Evolutionary conservation across 2,888 invertebrate species (phyloP).

Genomic region (Odontocerum albicorne): DNA sequence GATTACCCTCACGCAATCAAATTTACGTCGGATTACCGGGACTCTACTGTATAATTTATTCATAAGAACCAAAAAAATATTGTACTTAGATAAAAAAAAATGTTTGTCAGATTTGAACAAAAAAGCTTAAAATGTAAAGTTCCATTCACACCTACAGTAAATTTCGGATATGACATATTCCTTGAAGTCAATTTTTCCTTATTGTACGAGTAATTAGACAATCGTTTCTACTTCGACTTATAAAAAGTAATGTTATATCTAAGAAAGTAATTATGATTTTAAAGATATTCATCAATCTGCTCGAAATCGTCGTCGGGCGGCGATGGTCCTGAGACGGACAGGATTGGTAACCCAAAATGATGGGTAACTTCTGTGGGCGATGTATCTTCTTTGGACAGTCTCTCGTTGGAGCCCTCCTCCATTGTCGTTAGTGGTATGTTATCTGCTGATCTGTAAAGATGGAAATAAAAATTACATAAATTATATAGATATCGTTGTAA

Average conservation of each 20-base stretch:
- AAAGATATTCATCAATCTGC: slow-evolving; percentile 65
- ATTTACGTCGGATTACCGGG: too few species aligned
- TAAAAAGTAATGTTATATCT: neutral
- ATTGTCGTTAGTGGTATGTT: slow-evolving; percentile 54
- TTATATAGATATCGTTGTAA: neutral
- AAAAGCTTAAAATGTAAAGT: too few species aligned
- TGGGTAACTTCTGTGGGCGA: slow-evolving; percentile 54
- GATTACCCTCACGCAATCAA: too few species aligned
- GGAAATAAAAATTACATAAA: slow-evolving; percentile 2
- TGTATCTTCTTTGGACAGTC: slow-evolving; percentile 56
- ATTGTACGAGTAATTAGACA: neutral
- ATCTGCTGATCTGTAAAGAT: slow-evolving; percentile 50
- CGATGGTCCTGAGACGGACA: slow-evolving; percentile 79
- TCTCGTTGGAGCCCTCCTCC: slow-evolving; percentile 55
- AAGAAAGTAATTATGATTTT: slow-evolving; percentile 37
- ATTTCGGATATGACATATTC: too few species aligned
- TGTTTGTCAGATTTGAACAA: too few species aligned
- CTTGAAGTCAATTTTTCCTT: too few species aligned
- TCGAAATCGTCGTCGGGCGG: slow-evolving; percentile 72
- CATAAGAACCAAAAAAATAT: too few species aligned
- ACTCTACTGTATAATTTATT: too few species aligned
- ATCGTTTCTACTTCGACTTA: neutral
- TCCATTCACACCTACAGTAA: too few species aligned
- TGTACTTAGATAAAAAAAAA: too few species aligned
- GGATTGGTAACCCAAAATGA: slow-evolving; percentile 72